Evolutionary conservation across 2,888 invertebrate species (phyloP).

Genomic region (Phengaris alcon): DNA sequence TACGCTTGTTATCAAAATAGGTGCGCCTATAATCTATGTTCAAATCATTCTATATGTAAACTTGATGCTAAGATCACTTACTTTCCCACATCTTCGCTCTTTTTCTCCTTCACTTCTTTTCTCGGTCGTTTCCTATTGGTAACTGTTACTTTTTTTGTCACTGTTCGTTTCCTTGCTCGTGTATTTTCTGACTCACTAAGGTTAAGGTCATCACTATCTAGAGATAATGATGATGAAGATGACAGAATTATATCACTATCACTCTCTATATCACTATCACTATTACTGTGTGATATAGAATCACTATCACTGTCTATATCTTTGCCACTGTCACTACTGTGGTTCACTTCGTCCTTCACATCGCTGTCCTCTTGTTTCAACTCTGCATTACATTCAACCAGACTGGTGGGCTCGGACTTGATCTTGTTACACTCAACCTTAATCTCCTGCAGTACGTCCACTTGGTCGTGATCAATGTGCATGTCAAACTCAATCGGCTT

Average conservation of each 20-base stretch:
- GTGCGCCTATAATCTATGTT: too few relatives aligned
- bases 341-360: neutral
- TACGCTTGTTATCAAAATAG: too few relatives aligned
- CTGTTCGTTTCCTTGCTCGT: neutral
- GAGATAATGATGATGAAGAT: too few relatives aligned
- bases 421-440: neutral
- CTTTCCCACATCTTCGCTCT: slow-evolving; percentile 15
- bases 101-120: neutral
- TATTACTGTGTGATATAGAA: neutral
- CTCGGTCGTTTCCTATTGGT: neutral
- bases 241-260: too few relatives aligned
- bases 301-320: too few relatives aligned
- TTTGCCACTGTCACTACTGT: neutral
- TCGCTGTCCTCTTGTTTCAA: slow-evolving; percentile 1
- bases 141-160: neutral
- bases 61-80: neutral
- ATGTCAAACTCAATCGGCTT: neutral
- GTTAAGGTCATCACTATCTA: neutral
- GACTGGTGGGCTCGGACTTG: neutral
- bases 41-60: too few relatives aligned
- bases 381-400: neutral
- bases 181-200: neutral
- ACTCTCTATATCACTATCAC: too few relatives aligned
- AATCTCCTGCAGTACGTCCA: neutral
- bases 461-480: neutral